phyloP scores from a whole-genome alignment of 2,113 vertebrate species.

The Hippopotamus amphibius region DNA sequence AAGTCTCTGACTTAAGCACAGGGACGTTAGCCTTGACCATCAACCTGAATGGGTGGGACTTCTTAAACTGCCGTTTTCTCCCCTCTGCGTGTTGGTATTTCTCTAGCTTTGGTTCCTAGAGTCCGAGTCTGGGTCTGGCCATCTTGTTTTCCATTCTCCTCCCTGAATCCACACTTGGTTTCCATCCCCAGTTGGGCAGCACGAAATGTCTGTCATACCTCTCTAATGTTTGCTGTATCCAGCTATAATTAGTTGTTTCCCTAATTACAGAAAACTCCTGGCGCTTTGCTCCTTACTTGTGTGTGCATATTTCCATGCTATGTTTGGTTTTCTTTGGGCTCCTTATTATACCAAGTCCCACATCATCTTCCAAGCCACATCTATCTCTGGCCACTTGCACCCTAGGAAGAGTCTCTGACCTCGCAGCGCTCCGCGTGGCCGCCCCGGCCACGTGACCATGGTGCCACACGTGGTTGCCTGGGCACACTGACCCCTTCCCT shows the following conservation, averaged over 20 bases:
- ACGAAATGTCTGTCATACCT: not conserved
- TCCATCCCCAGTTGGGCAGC: not conserved
- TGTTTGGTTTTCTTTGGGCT: not conserved
- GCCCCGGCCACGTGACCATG: not conserved
- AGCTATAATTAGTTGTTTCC: not conserved
- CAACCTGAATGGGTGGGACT: not conserved
- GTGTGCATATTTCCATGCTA: not conserved
- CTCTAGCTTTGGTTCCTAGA: conserved; percentile 1
- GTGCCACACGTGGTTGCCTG: not conserved
- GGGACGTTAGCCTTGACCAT: not conserved
- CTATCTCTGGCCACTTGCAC: not conserved
- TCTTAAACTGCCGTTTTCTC: not conserved
- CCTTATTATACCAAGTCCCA: not conserved
- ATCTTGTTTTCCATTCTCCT: not conserved
- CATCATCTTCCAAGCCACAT: not conserved
- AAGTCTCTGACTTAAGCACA: not conserved
- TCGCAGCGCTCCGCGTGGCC: not conserved
- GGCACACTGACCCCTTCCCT: not conserved
- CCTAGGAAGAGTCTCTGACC: not conserved
- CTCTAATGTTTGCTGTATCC: not conserved
- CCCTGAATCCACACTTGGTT: conserved; percentile 29
- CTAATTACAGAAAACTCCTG: not conserved
- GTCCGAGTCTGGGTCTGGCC: not conserved
- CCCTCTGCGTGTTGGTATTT: not conserved
- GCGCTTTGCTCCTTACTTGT: not conserved